phyloP scores from a whole-genome alignment of 2,888 invertebrate genomes.

The Patella caerulea region DNA sequence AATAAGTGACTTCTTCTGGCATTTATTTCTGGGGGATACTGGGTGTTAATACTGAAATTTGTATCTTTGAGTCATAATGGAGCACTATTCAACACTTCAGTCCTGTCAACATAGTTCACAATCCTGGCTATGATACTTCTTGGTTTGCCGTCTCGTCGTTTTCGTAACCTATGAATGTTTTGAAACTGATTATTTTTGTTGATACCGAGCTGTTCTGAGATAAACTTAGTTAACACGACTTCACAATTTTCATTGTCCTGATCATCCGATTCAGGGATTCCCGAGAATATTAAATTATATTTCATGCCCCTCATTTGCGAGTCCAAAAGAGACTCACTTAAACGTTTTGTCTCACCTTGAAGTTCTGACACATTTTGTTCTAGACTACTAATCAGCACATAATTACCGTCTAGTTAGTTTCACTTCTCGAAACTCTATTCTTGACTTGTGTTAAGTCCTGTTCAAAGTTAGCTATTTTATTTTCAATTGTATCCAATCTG shows the following conservation, averaged over 20 bases:
- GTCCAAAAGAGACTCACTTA: background rate
- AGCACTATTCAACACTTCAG: slow-evolving; percentile 1
- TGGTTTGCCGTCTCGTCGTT: background rate
- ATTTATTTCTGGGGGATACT: background rate
- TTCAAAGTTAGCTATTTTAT: background rate
- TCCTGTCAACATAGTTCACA: background rate
- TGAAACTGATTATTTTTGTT: background rate
- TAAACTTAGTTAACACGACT: no score
- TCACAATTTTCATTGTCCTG: no score
- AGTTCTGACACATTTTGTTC: background rate
- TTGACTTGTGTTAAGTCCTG: background rate
- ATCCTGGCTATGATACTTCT: background rate
- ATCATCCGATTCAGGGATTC: no score
- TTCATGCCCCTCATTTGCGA: no score
- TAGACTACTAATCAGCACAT: background rate
- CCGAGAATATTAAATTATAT: no score
- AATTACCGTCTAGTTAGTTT: no score
- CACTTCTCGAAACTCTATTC: background rate
- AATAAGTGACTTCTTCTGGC: background rate
- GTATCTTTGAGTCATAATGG: background rate
- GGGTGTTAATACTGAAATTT: background rate
- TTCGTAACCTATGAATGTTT: background rate
- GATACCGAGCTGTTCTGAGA: background rate
- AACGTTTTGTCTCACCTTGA: no score
- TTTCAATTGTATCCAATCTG: background rate